These are phyloP conservation scores for Excalfactoria chinensis DNA, from an alignment of 2,113 vertebrate genomes.

Conservation along the genomic window DNA sequence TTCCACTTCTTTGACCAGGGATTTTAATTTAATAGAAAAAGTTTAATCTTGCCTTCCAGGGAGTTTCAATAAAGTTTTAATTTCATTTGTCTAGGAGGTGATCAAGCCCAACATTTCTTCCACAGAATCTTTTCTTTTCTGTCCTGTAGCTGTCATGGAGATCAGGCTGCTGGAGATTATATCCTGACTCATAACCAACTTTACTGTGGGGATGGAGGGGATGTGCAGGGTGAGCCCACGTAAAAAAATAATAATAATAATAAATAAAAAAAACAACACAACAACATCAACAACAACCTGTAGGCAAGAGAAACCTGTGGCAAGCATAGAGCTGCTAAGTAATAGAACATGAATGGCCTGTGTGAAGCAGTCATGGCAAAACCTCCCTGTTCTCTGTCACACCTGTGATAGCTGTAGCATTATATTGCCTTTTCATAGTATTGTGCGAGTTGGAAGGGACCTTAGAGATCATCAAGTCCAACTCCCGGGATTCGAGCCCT, in stretches of 20 bases:
- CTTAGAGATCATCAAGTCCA: too few relatives aligned
- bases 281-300: too few relatives aligned
- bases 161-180: background rate
- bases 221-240: background rate
- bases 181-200: background rate
- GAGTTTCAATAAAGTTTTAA: conserved; percentile 12
- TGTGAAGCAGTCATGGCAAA: background rate
- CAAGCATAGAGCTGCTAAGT: background rate
- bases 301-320: background rate
- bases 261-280: too few relatives aligned
- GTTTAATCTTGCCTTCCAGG: background rate
- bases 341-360: fast-evolving
- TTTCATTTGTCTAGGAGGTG: background rate
- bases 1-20: background rate
- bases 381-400: background rate
- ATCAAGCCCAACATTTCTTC: background rate
- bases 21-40: conserved; percentile 24
- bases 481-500: too few relatives aligned
- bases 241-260: background rate
- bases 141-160: background rate
- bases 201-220: fast-evolving
- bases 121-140: background rate
- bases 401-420: background rate
- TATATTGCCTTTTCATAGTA: background rate
- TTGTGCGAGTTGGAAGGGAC: too few relatives aligned